Conservation (phyloP, 1,140 invertebrate genomes). For the Eriocheir sinensis region DNA sequence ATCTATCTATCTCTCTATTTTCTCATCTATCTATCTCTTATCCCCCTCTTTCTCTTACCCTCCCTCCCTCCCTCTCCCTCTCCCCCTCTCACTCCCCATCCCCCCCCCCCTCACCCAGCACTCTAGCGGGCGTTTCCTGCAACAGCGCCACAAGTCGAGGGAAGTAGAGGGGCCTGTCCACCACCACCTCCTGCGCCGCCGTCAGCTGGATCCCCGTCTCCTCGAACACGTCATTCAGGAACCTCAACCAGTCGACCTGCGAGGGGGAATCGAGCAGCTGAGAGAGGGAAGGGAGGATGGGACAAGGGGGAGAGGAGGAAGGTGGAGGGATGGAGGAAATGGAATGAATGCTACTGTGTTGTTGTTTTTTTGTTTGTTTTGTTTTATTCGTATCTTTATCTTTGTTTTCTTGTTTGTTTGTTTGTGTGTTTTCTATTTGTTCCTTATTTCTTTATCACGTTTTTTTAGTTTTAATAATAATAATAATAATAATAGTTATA, state of each 20-base stretch:
- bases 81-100: background rate
- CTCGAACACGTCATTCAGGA: constrained; percentile 18
- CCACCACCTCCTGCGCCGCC: background rate
- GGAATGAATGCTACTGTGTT: background rate
- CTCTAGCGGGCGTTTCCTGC: background rate
- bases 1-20: background rate
- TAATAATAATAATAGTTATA: too few relatives aligned
- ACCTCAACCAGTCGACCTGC: constrained; percentile 27
- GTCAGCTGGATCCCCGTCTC: constrained; percentile 18
- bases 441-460: background rate
- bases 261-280: background rate
- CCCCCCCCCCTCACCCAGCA: background rate
- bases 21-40: background rate
- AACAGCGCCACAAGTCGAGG: background rate
- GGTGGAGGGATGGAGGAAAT: background rate
- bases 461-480: too few relatives aligned
- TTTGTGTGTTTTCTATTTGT: background rate
- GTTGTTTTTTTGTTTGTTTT: background rate
- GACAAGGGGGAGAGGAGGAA: background rate
- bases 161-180: background rate
- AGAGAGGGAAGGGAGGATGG: background rate
- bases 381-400: background rate
- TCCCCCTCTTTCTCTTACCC: background rate
- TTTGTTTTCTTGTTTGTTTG: background rate
- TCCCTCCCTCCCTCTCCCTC: background rate